Conservation (phyloP, 2,797 vertebrate genomes). For the Australoheros facetus region DNA sequence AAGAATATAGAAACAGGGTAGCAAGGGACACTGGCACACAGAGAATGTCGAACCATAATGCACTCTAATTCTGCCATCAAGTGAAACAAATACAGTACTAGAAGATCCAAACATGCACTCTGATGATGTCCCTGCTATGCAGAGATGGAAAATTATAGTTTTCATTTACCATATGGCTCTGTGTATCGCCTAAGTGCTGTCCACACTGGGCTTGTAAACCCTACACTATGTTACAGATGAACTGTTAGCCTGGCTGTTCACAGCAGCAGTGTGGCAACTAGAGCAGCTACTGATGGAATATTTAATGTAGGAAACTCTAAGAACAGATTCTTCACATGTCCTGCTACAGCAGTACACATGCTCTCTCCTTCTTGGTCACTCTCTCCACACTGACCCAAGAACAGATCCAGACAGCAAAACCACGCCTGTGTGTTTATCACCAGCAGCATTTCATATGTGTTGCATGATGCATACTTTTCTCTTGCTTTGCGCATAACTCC, state of each 20-base stretch:
- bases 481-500: background rate
- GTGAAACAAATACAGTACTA: constrained; percentile 3
- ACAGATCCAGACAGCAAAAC: constrained; percentile 17
- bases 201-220: constrained; percentile 27
- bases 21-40: background rate
- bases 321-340: constrained; percentile 54
- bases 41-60: background rate
- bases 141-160: constrained; percentile 25
- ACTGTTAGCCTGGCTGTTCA: constrained; percentile 33
- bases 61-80: background rate
- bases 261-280: constrained; percentile 35
- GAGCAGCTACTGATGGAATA: constrained; percentile 68
- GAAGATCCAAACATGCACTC: background rate
- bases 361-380: background rate
- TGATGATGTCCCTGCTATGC: background rate
- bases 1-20: background rate
- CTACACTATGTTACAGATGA: constrained; percentile 32
- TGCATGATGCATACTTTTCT: background rate
- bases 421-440: background rate
- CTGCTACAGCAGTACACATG: background rate
- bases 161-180: constrained; percentile 32
- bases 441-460: background rate
- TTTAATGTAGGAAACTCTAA: constrained; percentile 50
- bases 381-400: background rate
- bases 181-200: constrained; percentile 27